Evolutionary conservation across 2,888 invertebrate species (phyloP).

Genomic region (Pseudanteris insignis): DNA sequence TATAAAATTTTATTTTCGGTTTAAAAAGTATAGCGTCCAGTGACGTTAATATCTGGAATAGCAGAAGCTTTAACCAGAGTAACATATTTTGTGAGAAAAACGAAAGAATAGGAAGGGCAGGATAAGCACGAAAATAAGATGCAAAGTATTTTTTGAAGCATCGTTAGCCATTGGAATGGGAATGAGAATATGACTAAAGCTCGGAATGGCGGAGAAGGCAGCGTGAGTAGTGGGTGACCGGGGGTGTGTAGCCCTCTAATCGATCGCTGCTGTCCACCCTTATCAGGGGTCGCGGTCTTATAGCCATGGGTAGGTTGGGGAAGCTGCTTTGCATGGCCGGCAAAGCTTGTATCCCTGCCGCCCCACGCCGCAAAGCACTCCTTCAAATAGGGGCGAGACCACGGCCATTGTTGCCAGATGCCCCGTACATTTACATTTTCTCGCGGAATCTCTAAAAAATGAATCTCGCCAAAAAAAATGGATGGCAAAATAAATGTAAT

Average conservation of each 20-base stretch:
- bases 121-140: constrained; percentile 35
- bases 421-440: constrained; percentile 66
- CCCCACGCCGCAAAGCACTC: constrained; percentile 55
- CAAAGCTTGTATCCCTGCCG: constrained; percentile 49
- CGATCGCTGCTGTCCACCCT: constrained; percentile 68
- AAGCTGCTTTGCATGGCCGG: constrained; percentile 63
- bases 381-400: constrained; percentile 66
- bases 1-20: too few relatives aligned
- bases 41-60: constrained; percentile 1
- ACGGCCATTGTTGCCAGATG: constrained; percentile 68
- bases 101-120: constrained; percentile 1
- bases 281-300: constrained; percentile 58
- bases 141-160: constrained; percentile 36
- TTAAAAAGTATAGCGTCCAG: background rate
- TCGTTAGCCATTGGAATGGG: constrained; percentile 57
- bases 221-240: constrained; percentile 50
- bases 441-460: constrained; percentile 65
- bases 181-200: constrained; percentile 56
- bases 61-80: constrained; percentile 1
- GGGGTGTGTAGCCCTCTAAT: constrained; percentile 64
- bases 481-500: constrained; percentile 24
- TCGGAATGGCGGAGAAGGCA: constrained; percentile 48
- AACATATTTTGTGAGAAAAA: constrained; percentile 16
- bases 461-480: constrained; percentile 48
- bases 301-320: constrained; percentile 46